Conservation (phyloP, 1,140 invertebrate species). For the Drosophila kohkoa region DNA sequence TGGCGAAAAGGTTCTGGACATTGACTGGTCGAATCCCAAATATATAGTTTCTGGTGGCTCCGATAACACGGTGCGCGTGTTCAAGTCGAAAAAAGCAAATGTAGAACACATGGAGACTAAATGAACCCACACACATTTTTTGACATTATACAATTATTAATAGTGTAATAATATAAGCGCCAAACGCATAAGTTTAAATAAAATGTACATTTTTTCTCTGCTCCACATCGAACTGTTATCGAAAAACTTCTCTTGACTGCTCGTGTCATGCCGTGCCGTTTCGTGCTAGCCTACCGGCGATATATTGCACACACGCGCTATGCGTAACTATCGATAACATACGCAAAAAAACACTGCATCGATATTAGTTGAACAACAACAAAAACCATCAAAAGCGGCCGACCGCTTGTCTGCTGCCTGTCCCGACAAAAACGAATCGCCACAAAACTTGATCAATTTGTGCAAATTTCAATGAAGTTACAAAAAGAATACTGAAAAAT, state of each 20-base stretch:
- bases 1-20: slow-evolving; percentile 96
- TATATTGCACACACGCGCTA: slow-evolving; percentile 32
- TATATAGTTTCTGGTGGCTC: slow-evolving; percentile 96
- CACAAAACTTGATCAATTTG: slow-evolving; percentile 19
- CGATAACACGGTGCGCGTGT: slow-evolving; percentile 97
- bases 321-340: slow-evolving; percentile 30
- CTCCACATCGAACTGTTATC: slow-evolving; percentile 18
- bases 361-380: slow-evolving; percentile 50
- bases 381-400: slow-evolving; percentile 54
- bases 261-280: not conserved
- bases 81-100: slow-evolving; percentile 87
- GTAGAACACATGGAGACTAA: slow-evolving; percentile 61
- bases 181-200: slow-evolving; percentile 42
- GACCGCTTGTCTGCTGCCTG: slow-evolving; percentile 50
- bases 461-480: slow-evolving; percentile 29
- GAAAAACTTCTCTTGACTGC: not conserved
- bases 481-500: not conserved
- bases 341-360: slow-evolving; percentile 22
- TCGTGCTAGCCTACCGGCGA: slow-evolving; percentile 21
- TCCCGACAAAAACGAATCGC: slow-evolving; percentile 18
- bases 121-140: slow-evolving; percentile 17
- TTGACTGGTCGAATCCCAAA: slow-evolving; percentile 96
- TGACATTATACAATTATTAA: slow-evolving; percentile 24
- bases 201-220: slow-evolving; percentile 40
- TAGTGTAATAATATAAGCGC: slow-evolving; percentile 34